phyloP scores from a whole-genome alignment of 2,888 invertebrate genomes.

The Drosophila macrospina region DNA sequence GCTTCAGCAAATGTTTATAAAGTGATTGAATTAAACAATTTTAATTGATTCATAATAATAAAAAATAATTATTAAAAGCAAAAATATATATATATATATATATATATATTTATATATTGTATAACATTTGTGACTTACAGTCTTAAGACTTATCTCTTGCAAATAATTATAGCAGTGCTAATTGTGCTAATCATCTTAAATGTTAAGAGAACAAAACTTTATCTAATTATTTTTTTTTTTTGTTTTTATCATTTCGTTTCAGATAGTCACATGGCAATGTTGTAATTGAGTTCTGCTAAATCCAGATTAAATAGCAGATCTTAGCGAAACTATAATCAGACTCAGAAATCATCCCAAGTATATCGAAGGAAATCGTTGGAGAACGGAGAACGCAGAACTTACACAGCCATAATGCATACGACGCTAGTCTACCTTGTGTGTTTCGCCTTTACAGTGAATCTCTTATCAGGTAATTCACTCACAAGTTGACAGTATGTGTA shows the following conservation, averaged over 20 bases:
- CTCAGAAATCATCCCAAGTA: not conserved
- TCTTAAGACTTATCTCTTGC: not conserved
- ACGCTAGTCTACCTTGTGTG: constrained; percentile 70
- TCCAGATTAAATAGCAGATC: constrained; percentile 35
- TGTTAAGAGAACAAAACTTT: not conserved
- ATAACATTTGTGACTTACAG: not conserved
- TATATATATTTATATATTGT: not conserved
- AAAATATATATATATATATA: not conserved
- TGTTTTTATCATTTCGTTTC: not conserved
- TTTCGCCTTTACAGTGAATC: constrained; percentile 74
- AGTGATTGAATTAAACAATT: not conserved
- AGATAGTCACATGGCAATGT: constrained; percentile 24
- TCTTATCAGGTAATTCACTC: constrained; percentile 81
- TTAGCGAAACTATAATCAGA: not conserved
- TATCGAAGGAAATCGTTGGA: constrained; percentile 7
- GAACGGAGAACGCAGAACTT: constrained; percentile 8
- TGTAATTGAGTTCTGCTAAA: constrained; percentile 14
- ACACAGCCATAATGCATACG: constrained; percentile 53
- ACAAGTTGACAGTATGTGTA: not conserved
- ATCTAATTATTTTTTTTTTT: constrained; percentile 3
- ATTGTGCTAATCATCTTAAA: constrained; percentile 4
- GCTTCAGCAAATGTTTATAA: not conserved
- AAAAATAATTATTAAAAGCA: not conserved
- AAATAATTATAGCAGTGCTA: constrained; percentile 2
- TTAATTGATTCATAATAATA: not conserved